Base-by-base conservation (phyloP, 2,888 invertebrate genomes). In the Acanthosepion esculentum region DNA sequence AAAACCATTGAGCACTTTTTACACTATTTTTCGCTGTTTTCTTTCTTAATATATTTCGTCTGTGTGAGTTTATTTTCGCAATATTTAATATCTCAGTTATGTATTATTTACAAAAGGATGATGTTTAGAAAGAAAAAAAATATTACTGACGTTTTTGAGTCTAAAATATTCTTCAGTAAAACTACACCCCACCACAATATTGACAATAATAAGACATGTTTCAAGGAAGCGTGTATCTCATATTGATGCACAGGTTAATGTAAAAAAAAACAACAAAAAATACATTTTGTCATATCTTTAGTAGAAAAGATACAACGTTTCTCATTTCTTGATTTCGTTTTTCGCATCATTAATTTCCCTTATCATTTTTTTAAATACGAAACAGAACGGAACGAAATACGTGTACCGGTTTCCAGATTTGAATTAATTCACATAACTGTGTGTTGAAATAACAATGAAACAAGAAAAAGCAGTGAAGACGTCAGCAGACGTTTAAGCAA, bases 311-410 rank as follows among this genome's bases (percentile, higher is more conserved):
- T 12, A 15, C n/a, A 12, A 78, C n/a, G 29, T 29, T 78, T 78
- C 55, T 78, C n/a, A 26, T 78, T n/a, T 78, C 12, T 23, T 78
- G 78, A 78, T 78, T 78, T 78, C 78, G 15, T 78, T 78, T 78
- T 78, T 78, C 78, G 78, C 33, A 33, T 78, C n/a, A 33, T 78
- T 78, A 78, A n/a, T 78, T 78, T 78, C 18, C 15, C n/a, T 78
- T n/a, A n/a, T 10, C 7, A 33, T 78, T 78, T 78, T 78, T n/a
- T 78, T 5, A 33, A 33, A 12, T n/a, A n/a, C n/a, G 78, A 78
- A 78, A n/a, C 78, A 33, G n/a, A 78, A 78, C 78, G 78, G n/a
- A 78, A 78, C 78, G n/a, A 78, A 78, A 78, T 78, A 78, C 78
- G 78, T 78, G 78, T n/a, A 33, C n/a, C 15, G 78, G 33, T 78